Conservation (phyloP, 2,888 invertebrate species). For the Pristionchus arcanus region DNA sequence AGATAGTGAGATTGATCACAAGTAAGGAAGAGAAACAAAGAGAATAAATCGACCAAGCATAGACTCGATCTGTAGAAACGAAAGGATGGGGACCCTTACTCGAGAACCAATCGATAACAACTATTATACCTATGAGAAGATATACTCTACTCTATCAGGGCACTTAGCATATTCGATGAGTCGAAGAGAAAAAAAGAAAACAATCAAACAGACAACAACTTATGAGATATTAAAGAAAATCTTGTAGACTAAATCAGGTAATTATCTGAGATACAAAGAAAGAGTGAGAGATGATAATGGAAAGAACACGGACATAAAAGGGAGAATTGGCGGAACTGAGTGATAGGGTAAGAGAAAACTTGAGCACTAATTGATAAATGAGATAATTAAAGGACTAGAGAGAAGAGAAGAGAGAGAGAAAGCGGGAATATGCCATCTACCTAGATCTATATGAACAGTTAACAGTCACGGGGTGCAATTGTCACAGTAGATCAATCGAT, state of each 20-base stretch:
- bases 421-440: background rate
- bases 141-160: slow-evolving; percentile 38
- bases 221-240: background rate
- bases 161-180: slow-evolving; percentile 21
- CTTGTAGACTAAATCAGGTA: slow-evolving; percentile 13
- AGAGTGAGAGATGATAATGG: background rate
- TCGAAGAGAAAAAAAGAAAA: background rate
- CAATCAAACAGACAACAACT: slow-evolving; percentile 37
- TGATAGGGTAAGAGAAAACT: background rate
- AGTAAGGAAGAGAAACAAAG: background rate
- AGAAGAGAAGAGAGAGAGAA: background rate
- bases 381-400: slow-evolving; percentile 7
- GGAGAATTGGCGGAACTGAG: background rate
- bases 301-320: background rate
- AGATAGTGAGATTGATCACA: slow-evolving; percentile 28
- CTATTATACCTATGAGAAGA: slow-evolving; percentile 39
- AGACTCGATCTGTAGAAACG: background rate
- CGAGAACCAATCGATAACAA: slow-evolving; percentile 44
- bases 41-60: background rate
- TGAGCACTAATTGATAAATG: background rate
- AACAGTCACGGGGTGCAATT: slow-evolving; percentile 28
- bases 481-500: background rate
- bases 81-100: slow-evolving; percentile 42
- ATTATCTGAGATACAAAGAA: slow-evolving; percentile 40
- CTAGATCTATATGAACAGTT: background rate